A percentile compares a stretch with the other conserved stretches of the same genome.
These are phyloP conservation scores for Spilogale gracilis DNA, from an alignment of 2,113 vertebrate genomes.

Conservation along the genomic window DNA sequence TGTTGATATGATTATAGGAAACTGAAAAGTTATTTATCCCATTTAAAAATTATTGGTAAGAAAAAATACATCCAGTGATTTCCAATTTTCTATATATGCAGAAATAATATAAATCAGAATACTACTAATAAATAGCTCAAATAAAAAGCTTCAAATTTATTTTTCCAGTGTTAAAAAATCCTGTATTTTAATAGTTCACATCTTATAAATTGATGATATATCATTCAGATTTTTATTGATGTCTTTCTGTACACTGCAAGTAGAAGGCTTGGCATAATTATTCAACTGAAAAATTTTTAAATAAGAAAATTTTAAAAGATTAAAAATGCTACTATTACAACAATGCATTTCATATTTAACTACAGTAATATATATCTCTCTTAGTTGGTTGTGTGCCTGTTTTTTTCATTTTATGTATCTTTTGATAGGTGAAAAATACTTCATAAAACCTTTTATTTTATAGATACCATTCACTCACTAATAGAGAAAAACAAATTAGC, in stretches of 20 bases:
- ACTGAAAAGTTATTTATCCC: conserved; percentile 82
- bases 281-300: conserved; percentile 52
- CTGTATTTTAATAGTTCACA: conserved; percentile 59
- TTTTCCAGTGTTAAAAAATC: conserved; percentile 69
- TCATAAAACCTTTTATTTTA: conserved; percentile 60
- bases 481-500: conserved; percentile 62
- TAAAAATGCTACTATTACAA: conserved; percentile 8
- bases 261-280: conserved; percentile 51
- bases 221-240: conserved; percentile 53
- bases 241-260: not conserved
- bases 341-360: conserved; percentile 52
- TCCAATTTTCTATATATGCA: conserved; percentile 49
- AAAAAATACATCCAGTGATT: conserved; percentile 69
- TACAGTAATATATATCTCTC: not conserved
- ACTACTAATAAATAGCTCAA: conserved; percentile 65
- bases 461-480: conserved; percentile 23
- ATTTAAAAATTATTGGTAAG: conserved; percentile 82
- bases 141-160: conserved; percentile 72
- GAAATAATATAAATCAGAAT: conserved; percentile 76
- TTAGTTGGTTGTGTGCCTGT: conserved; percentile 52
- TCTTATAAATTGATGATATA: conserved; percentile 72
- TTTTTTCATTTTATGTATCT: conserved; percentile 6
- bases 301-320: not conserved
- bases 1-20: conserved; percentile 74
- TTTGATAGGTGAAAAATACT: conserved; percentile 35